These are phyloP conservation scores for Emmelina monodactyla DNA, from an alignment of 2,888 invertebrate species.

Conservation along the genomic window DNA sequence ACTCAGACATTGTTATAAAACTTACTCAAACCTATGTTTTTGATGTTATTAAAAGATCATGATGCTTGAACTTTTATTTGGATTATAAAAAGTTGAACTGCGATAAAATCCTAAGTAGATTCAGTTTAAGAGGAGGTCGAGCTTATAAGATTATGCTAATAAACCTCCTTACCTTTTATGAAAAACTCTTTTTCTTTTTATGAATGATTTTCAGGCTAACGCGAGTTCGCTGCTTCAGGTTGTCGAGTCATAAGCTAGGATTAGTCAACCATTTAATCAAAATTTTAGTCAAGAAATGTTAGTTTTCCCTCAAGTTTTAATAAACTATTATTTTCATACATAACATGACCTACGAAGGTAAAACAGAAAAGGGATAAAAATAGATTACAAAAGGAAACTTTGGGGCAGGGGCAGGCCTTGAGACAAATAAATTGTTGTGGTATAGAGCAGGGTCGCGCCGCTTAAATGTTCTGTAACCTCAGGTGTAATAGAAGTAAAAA, in stretches of 20 bases:
- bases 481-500: conserved; percentile 31
- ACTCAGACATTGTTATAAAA: too few species aligned
- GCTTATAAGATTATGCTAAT: conserved; percentile 1
- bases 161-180: background rate
- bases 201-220: background rate
- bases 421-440: too few species aligned
- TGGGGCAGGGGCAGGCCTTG: too few species aligned
- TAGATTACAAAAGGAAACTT: too few species aligned
- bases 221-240: conserved; percentile 4
- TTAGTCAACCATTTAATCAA: too few species aligned
- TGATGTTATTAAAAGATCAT: background rate
- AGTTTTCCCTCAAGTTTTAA: too few species aligned
- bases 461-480: conserved; percentile 11
- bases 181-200: conserved; percentile 4
- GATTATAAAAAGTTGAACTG: background rate
- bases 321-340: too few species aligned
- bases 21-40: too few species aligned
- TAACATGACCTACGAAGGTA: too few species aligned
- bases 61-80: background rate
- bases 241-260: conserved; percentile 11
- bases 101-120: background rate
- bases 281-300: too few species aligned
- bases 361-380: too few species aligned
- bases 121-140: background rate
- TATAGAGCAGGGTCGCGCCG: too few species aligned